Percentiles rank a stretch among this genome's conserved stretches.
Conservation (phyloP, 2,797 vertebrate species). For the Acanthis flammea region DNA sequence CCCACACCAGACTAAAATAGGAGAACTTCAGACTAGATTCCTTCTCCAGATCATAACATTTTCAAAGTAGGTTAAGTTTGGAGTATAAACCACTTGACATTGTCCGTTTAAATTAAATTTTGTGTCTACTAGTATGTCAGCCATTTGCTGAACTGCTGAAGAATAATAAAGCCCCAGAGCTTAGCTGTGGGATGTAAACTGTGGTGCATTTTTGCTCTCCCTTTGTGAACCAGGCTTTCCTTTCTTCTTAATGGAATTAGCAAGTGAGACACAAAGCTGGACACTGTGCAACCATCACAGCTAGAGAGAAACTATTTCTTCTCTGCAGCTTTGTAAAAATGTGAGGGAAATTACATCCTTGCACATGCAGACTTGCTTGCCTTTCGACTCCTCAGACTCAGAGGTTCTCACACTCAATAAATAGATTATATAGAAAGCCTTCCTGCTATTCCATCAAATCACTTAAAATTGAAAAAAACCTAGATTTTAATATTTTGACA, state of each 20-base stretch:
- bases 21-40: neutral
- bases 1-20: neutral
- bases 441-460: slow-evolving; percentile 9
- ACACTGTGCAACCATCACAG: neutral
- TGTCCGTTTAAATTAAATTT: slow-evolving; percentile 34
- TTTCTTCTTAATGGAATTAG: slow-evolving; percentile 40
- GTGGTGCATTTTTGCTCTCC: neutral
- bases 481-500: neutral
- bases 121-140: neutral
- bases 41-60: neutral
- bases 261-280: slow-evolving; percentile 5
- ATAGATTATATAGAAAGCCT: neutral
- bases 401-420: slow-evolving; percentile 6
- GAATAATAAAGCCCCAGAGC: slow-evolving; percentile 32
- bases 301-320: slow-evolving; percentile 18
- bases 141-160: slow-evolving; percentile 5
- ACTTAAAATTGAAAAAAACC: neutral
- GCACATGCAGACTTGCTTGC: slow-evolving; percentile 26
- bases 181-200: neutral
- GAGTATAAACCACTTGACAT: slow-evolving; percentile 26
- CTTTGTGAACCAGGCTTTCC: neutral
- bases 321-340: neutral
- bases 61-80: slow-evolving; percentile 34
- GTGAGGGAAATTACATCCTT: neutral
- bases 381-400: neutral